Conservation (phyloP, 2,113 vertebrate genomes). For the Microcebus ravelobensis region DNA sequence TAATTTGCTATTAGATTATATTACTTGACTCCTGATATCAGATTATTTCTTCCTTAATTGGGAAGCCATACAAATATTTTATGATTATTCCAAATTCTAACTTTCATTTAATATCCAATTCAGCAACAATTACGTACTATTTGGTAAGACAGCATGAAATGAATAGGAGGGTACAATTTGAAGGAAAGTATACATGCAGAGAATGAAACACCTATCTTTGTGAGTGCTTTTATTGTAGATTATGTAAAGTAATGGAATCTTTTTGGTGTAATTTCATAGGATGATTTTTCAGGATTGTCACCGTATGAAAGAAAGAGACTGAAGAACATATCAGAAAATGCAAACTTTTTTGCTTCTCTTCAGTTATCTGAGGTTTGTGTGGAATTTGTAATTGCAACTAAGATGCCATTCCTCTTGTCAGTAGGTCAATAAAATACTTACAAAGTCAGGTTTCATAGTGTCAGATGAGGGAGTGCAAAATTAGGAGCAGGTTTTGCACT, state of each 20-base stretch:
- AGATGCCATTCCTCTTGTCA: background rate
- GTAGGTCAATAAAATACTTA: slow-evolving; percentile 22
- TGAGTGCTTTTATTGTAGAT: background rate
- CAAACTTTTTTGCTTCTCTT: slow-evolving; percentile 86
- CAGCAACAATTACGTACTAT: background rate
- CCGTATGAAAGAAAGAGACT: slow-evolving; percentile 86
- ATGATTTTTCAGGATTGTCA: slow-evolving; percentile 76
- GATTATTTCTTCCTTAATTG: background rate
- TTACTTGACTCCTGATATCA: background rate
- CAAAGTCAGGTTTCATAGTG: background rate
- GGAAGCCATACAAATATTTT: background rate
- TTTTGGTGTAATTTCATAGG: slow-evolving; percentile 71
- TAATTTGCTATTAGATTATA: background rate
- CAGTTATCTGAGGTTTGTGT: slow-evolving; percentile 85
- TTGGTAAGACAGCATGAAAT: background rate
- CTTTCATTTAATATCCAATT: background rate
- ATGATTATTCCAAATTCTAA: background rate
- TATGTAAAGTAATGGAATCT: slow-evolving; percentile 15
- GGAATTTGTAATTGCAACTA: background rate
- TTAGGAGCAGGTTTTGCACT: slow-evolving; percentile 4
- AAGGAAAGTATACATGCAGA: slow-evolving; percentile 5
- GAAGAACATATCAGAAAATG: slow-evolving; percentile 88
- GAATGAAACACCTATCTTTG: background rate
- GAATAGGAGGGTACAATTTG: background rate
- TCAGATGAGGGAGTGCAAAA: slow-evolving; percentile 13